phyloP scores from a whole-genome alignment of 1,140 invertebrate genomes.

The Drosophila athabasca region DNA sequence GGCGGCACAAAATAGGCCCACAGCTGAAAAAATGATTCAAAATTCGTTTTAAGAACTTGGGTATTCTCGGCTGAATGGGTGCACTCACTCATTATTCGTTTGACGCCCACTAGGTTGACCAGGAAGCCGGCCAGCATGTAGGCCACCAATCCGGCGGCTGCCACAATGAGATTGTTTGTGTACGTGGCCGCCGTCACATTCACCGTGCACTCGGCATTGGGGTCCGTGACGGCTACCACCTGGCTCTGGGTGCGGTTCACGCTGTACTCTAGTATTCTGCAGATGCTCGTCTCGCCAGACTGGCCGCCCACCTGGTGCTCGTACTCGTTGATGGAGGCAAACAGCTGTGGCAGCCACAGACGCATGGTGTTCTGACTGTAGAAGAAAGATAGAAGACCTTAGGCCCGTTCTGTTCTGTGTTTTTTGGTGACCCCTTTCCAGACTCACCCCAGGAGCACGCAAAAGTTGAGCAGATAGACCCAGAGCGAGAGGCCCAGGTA shows the following conservation, averaged over 20 bases:
- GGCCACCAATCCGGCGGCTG: slow-evolving; percentile 84
- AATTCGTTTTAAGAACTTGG: background rate
- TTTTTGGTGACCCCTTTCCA: too few relatives aligned
- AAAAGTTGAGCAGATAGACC: slow-evolving; percentile 75
- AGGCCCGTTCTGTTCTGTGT: background rate
- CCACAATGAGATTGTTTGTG: slow-evolving; percentile 85
- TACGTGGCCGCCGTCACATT: slow-evolving; percentile 83
- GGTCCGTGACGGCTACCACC: slow-evolving; percentile 26
- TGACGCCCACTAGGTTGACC: slow-evolving; percentile 84
- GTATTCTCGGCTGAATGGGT: background rate
- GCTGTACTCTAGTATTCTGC: slow-evolving; percentile 63
- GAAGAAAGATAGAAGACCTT: background rate
- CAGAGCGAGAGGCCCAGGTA: slow-evolving; percentile 63
- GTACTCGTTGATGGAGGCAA: slow-evolving; percentile 84
- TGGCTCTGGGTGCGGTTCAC: slow-evolving; percentile 57
- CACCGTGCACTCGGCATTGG: slow-evolving; percentile 42
- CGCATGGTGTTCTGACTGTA: slow-evolving; percentile 71
- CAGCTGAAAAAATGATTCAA: slow-evolving; percentile 28
- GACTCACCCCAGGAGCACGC: slow-evolving; percentile 67
- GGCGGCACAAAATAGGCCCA: slow-evolving; percentile 78
- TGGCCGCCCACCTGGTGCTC: slow-evolving; percentile 31
- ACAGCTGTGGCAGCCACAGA: slow-evolving; percentile 85
- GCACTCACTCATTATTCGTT: slow-evolving; percentile 79
- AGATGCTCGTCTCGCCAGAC: slow-evolving; percentile 46
- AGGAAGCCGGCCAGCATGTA: slow-evolving; percentile 84